Percentiles rank a stretch among this genome's conserved stretches.
These are phyloP conservation scores for Halictus quadricinctus DNA, from an alignment of 2,888 invertebrate species.

Conservation along the genomic window DNA sequence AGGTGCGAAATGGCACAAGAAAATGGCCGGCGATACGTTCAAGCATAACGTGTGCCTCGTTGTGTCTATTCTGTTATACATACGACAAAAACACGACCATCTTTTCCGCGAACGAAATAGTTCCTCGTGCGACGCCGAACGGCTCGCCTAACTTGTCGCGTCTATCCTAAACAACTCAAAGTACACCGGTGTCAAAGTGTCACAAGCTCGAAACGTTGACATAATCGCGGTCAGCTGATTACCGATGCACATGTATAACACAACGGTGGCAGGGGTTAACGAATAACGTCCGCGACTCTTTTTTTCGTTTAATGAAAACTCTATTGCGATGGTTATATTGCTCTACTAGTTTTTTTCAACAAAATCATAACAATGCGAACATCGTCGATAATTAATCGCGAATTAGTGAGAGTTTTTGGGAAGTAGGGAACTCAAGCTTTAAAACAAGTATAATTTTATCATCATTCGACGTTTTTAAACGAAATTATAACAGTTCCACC, in stretches of 20 bases:
- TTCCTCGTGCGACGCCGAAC: not conserved
- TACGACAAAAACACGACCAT: not conserved
- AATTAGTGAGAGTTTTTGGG: too few relatives aligned
- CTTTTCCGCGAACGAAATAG: not conserved
- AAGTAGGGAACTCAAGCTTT: too few relatives aligned
- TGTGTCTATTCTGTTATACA: not conserved
- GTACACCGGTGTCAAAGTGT: not conserved
- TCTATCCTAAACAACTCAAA: not conserved
- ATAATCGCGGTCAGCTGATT: not conserved
- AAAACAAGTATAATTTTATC: too few relatives aligned
- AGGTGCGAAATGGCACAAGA: constrained; percentile 19
- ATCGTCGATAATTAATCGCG: not conserved
- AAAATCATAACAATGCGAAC: not conserved
- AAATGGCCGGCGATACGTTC: not conserved
- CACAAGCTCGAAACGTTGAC: not conserved
- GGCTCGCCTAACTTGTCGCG: not conserved
- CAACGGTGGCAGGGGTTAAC: constrained; percentile 57
- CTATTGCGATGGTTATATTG: too few relatives aligned
- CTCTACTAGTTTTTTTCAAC: not conserved
- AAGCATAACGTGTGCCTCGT: not conserved
- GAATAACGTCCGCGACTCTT: constrained; percentile 26
- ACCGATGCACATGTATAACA: constrained; percentile 64
- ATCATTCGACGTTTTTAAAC: too few relatives aligned
- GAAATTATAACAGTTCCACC: not conserved
- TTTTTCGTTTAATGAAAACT: too few relatives aligned